Base-by-base conservation (phyloP, 2,113 vertebrate species). In the Ophthalmolycus amberensis region DNA sequence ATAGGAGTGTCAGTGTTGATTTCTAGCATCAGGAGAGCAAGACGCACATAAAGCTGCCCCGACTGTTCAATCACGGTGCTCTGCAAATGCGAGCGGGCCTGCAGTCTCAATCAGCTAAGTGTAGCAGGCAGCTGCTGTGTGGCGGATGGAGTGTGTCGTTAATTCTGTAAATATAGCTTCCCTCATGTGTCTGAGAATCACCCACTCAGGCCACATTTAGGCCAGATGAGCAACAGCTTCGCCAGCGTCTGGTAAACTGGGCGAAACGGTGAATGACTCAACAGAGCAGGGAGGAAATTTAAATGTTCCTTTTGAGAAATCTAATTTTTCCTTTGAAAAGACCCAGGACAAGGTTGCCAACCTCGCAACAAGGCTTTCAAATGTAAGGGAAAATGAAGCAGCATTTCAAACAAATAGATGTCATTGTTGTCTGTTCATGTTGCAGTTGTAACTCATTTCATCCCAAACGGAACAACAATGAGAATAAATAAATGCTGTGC, bases 101-200 rank as follows among this genome's bases (percentile, higher is more conserved):
- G 70, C 68, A 64, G 73, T 75, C 87, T 88, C 90, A 93, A 89
- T 82, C 79, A 89, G 86, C 89, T 92, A 93, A 95, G 92, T 95
- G 93, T 88, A 91, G 86, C 69, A 71, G 85, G 90, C 94, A 95
- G 94, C 94, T 95, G 93, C 87, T 93, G 89, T 79, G 91, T 65
- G 79, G 85, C 9, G 56, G 85, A 91, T 60, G 87, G 64, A 91
- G 87, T 87, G 90, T 80, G 85, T 88, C 82, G 85, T 94, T 95
- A 93, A 93, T 92, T 90, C 92, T 90, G 94, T 93, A 95, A 96
- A 95, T 94, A 90, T 89, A 90, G 85, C 85, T 93, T 91, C 87
- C 89, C 87, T 92, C 91, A 85, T 85, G 91, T 93, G 90, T 89
- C 87, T 79, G 67, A 84, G 90, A 96, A 94, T 74, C 87, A 91